Evolutionary conservation across 2,797 vertebrate genomes (phyloP), one percentile per base, ranked within the genome.

Genomic region (Epinephelus malabaricus): DNA sequence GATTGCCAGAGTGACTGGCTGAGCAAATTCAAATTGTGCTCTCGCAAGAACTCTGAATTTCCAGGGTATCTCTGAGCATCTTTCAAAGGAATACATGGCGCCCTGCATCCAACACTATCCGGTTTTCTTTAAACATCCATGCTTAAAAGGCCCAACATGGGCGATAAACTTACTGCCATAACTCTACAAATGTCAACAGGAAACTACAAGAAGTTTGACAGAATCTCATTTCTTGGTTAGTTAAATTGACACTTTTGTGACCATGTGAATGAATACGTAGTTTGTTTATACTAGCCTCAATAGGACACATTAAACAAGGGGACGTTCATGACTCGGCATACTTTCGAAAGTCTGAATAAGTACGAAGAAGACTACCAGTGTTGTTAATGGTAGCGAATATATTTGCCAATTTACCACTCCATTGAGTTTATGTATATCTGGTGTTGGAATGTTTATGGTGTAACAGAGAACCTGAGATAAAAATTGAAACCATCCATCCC

Each of bases 401-500:
- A 72, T 72, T 71, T 56, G 23, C 27, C 46, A 53, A 21, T 61
- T 6, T n/a, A 46, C 43, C 34, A 2, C 21, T 60, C 6, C 13
- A 59, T 19, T 47, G 5, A 66, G 4, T 21, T 8, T 51, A 18
- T 51, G 17, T 55, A 23, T 38, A 25, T 63, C 3, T 43, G n/a
- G 17, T 47, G 45, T 38, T 53, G 17, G 14, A 30, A 65, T 59
- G 40, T 76, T 65, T 70, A 69, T 43, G 59, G 51, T 46, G 61
- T 12, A 67, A 84, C 68, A 55, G 30, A 67, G 56, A 76, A 51
- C 74, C 43, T 3, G 19, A 73, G 54, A 82, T 70, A 66, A 38
- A 74, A 79, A 86, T 83, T 53, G 11, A 85, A 82, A 65, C 27
- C 69, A 40, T 69, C 38, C 12, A 62, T 62, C 45, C 40, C 17